These are phyloP conservation scores for Acronicta aceris DNA, from an alignment of 2,888 invertebrate genomes.

Conservation along the genomic window DNA sequence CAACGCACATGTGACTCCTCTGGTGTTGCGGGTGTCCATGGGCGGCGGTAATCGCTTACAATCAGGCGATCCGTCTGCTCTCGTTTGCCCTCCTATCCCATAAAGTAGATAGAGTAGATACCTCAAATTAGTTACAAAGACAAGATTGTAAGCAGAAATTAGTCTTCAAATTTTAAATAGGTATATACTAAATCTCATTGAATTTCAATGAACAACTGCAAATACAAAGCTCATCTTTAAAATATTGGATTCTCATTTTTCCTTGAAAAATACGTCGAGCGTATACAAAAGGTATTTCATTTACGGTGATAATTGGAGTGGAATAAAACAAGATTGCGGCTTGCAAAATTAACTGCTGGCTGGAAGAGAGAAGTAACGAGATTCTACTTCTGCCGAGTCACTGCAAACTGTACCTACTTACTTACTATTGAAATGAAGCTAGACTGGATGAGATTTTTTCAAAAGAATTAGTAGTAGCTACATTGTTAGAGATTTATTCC, in stretches of 20 bases:
- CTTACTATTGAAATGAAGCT: conserved; percentile 9
- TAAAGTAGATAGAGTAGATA: too few species aligned
- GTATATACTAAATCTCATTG: not conserved
- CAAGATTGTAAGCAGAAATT: not conserved
- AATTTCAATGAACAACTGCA: conserved; percentile 2
- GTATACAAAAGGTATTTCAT: conserved; percentile 62
- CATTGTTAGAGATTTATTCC: not conserved
- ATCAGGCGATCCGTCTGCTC: too few species aligned
- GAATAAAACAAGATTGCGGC: conserved; percentile 61
- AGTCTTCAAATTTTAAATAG: not conserved
- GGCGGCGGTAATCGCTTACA: too few species aligned
- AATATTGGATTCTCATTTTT: conserved; percentile 22
- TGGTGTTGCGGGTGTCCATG: too few species aligned
- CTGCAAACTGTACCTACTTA: conserved; percentile 22
- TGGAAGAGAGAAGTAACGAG: conserved; percentile 49
- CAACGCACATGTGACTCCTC: too few species aligned
- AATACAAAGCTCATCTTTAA: conserved; percentile 2
- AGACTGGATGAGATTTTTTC: conserved; percentile 24
- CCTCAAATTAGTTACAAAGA: too few species aligned
- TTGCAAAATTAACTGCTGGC: conserved; percentile 57
- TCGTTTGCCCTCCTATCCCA: too few species aligned
- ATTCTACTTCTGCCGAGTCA: conserved; percentile 16
- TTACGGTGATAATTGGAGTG: conserved; percentile 59
- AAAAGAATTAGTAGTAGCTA: not conserved
- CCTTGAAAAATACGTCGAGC: conserved; percentile 19